Evolutionary conservation across 2,888 invertebrate genomes (phyloP), one percentile per base, ranked within the genome.

Genomic region (Brachyopa scutellaris): DNA sequence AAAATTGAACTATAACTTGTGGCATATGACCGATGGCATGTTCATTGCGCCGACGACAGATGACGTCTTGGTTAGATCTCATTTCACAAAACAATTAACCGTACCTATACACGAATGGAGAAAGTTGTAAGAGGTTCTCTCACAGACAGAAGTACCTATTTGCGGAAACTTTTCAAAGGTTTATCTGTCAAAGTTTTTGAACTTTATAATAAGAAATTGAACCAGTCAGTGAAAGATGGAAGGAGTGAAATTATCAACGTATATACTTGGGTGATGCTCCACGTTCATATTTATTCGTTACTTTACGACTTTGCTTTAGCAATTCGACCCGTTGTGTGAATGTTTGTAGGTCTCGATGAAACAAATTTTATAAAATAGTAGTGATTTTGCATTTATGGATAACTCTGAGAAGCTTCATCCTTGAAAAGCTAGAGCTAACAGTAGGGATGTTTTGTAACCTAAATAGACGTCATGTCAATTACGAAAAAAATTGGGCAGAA

Each of bases 1-100:
- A 42, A 45, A 61, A 72, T 57, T 73, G 64, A 73, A 73, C 73
- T 73, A 55, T 47, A 73, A 73, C 73, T 64, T 64, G 47, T 73
- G 73, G 47, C 73, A 64, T 11, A 57, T 73, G 73, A 64, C 64
- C 36, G 55, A 64, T 55, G 53, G 23, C 59, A 15, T 38, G 33
- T 9, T 45, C 53, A 42, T 42, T 73, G 62, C 49, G 29, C 19
- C 8, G 51, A 9, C 21, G 17, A 15, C 29, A 36, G 38, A 55
- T 64, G 55, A 29, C 64, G 31, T 45, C 26, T 62, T 19, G 21
- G 23, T 4, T 23, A n/a, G 7, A 6, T 26, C 13, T 38, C 23
- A 9, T 2, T 57, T 36, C 3, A 26, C 15, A 13, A 21, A 9
- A 23, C 13, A 38, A 23, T 15, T 13, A 23, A 1, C 7, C 17